These are phyloP conservation scores for Phymanthus crucifer DNA, from an alignment of 92 coral and sea anemone genomes.

Conservation along the genomic window DNA sequence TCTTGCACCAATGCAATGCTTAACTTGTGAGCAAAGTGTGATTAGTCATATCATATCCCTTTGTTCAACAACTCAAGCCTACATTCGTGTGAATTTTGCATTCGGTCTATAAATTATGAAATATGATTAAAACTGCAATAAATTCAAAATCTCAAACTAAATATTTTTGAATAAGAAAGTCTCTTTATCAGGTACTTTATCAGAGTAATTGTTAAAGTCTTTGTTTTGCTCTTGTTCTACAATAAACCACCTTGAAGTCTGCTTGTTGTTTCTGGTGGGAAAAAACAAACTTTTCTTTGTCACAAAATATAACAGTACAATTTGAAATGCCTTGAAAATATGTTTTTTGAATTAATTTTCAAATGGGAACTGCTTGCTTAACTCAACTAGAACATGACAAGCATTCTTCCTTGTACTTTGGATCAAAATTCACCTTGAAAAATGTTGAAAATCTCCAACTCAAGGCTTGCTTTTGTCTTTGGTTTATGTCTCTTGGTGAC, in stretches of 20 bases:
- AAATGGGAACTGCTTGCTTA: not conserved
- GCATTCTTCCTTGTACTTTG: not conserved
- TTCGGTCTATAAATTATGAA: too few relatives aligned
- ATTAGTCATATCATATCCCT: too few relatives aligned
- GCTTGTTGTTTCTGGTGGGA: constrained; percentile 21
- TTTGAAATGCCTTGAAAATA: not conserved
- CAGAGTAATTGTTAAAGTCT: not conserved
- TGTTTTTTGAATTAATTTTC: not conserved
- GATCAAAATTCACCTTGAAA: not conserved
- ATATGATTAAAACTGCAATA: too few relatives aligned
- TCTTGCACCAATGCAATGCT: too few relatives aligned
- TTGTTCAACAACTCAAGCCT: too few relatives aligned
- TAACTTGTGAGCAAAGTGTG: too few relatives aligned
- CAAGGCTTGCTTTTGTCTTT: constrained; percentile 24
- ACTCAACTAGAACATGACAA: not conserved
- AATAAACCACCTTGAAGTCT: constrained; percentile 1
- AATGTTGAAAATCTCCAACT: not conserved
- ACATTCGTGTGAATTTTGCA: too few relatives aligned
- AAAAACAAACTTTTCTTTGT: constrained; percentile 13
- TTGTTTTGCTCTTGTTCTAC: not conserved
- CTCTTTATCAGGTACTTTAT: not conserved
- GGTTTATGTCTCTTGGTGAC: constrained; percentile 3
- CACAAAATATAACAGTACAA: not conserved
- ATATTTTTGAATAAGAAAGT: not conserved
- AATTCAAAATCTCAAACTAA: too few relatives aligned